These are phyloP conservation scores for Schizopygopsis pylzovi DNA, from an alignment of 2,797 vertebrate genomes.

Conservation along the genomic window DNA sequence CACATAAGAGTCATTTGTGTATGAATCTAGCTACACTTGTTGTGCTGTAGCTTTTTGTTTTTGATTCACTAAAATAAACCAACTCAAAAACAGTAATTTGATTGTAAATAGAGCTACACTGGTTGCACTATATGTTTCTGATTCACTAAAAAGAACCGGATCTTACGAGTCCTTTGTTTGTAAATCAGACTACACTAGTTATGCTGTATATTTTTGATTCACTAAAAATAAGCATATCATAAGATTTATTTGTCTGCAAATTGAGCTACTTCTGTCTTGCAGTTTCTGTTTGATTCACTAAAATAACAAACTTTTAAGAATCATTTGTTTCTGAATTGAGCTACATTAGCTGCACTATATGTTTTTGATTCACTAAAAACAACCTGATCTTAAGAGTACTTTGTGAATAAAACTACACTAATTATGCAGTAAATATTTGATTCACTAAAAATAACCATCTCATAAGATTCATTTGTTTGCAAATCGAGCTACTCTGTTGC, in stretches of 20 bases:
- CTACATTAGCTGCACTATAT: background rate
- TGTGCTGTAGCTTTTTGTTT: background rate
- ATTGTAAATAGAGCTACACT: background rate
- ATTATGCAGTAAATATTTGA: background rate
- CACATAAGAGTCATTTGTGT: background rate
- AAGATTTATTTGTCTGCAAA: background rate
- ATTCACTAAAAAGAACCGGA: background rate
- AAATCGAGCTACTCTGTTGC: background rate
- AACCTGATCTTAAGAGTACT: background rate
- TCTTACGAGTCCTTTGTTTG: background rate
- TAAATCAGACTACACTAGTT: background rate
- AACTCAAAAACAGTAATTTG: background rate
- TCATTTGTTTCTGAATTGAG: background rate
- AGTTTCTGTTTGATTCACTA: background rate
- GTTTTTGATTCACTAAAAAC: background rate
- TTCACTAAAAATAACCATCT: background rate
- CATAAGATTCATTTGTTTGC: background rate
- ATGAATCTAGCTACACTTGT: background rate
- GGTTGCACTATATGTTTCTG: background rate
- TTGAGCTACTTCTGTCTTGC: background rate
- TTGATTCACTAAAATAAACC: background rate
- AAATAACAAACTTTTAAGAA: background rate
- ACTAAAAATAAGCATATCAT: background rate
- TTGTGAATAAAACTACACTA: background rate
- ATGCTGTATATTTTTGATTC: background rate